Base-by-base conservation (phyloP, 2,888 invertebrate species). In the Drosophila tripunctata region DNA sequence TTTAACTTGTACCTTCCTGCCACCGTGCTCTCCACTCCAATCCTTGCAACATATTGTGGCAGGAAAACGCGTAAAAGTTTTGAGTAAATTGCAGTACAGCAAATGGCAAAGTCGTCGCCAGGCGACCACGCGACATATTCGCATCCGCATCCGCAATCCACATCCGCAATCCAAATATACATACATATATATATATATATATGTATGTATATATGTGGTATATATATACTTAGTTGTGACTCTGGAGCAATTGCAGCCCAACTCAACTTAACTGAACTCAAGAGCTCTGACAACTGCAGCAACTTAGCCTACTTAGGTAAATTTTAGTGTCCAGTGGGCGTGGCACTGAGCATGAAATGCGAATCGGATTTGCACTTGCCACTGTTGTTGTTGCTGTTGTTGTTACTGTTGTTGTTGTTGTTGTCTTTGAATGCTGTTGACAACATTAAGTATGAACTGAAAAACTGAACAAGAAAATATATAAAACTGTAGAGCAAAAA, bases 51-150 rank as follows among this genome's bases (percentile, higher is more conserved):
- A 72, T 67, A 70, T 75, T 75, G 75, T 55, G 43, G 57, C 66
- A 61, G 77, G 65, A 62, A 75, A 72, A 48, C 63, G 75, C 57
- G 77, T 60, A 68, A 76, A 75, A 75, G 47, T 72, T 75, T 76
- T 72, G 73, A 60, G 76, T 45, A 75, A 75, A 75, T 72, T 74
- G 74, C 67, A 57, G 64, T 27, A 45, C 45, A 38, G 66, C 63
- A 62, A 67, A 54, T 62, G 67, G 57, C 62, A 75, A 69, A 60
- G 63, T 75, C 74, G 67, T 62, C 44, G 62, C 52, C 55, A 52
- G 52, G 67, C 70, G 61, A 73, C 73, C 67, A 70, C 43, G 52
- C 67, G 48, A 50, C 67, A 52, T 35, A 73, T 67, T 35, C 45
- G 24, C 65, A 19, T 41, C 17, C 52, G 22, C 43, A 43, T 10